Base-by-base conservation (phyloP, 2,113 vertebrate species). In the Nyctereutes procyonoides region DNA sequence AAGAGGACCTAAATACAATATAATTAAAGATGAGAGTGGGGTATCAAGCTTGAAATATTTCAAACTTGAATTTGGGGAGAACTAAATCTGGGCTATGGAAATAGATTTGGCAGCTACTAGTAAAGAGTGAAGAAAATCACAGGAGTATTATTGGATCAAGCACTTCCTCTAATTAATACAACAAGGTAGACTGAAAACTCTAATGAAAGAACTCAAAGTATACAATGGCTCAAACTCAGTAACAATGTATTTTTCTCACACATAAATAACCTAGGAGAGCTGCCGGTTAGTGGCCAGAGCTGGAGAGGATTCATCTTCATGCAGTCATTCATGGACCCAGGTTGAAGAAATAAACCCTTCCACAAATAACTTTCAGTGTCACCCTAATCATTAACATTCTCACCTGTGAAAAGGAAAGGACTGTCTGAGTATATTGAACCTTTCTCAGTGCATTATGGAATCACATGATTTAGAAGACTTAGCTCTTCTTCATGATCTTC, bases 1-100 rank as follows among this genome's bases (percentile, higher is more conserved):
- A 58, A 3, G 7, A 79, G 30, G n/a, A 56, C 30, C 43, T 81
- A 51, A 94, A 92, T 77, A 76, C 2, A 58, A 20, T 30, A 38
- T 60, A 67, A 76, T 38, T 65, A 65, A 91, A 87, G 20, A 76
- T 63, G 85, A 22, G 5, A 83, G n/a, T 80, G n/a, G 12, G 15
- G 90, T 94, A 28, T 60, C 24, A 94, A 65, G 24, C 28, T 71
- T 93, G 65, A 82, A 87, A 63, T 82, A 58, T 81, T 88, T 82
- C 82, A 67, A 38, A 83, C 67, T 92, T 65, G 24, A 83, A 69
- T 83, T 83, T 88, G 32, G 38, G 35, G 6, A 4, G 15, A 83
- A 74, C 4, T 60, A 20, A 9, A 87, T 60, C 24, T 53, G 24
- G 26, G 32, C 38, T 32, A 38, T 4, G 56, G n/a, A 32, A 58